Percentiles rank a stretch among this genome's conserved stretches.
phyloP scores from a whole-genome alignment of 1,140 invertebrate species.

The Macrotrachela quadricornifera region DNA sequence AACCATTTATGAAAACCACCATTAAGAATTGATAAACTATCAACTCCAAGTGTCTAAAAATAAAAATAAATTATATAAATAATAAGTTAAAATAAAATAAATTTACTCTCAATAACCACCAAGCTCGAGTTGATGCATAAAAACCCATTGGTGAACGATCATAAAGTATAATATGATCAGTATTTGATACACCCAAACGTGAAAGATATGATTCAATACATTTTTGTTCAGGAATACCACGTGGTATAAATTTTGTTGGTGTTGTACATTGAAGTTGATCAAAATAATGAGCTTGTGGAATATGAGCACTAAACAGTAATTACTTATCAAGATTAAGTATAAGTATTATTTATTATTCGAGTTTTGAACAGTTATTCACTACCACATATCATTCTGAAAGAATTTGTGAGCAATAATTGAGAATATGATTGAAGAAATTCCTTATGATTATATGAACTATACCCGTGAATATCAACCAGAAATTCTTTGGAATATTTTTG shows the following conservation, averaged over 20 bases:
- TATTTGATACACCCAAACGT: constrained; percentile 11
- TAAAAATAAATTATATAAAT: not conserved
- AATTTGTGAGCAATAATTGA: too few relatives aligned
- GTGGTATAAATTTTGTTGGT: constrained; percentile 11
- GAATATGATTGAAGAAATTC: too few relatives aligned
- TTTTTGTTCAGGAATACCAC: constrained; percentile 13
- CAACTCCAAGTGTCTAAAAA: constrained; percentile 12
- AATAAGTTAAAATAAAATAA: not conserved
- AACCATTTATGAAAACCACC: constrained; percentile 14
- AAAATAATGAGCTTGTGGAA: constrained; percentile 14
- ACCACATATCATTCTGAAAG: too few relatives aligned
- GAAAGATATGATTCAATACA: constrained; percentile 12
- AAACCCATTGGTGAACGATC: constrained; percentile 11
- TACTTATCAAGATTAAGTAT: too few relatives aligned
- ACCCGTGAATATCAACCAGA: too few relatives aligned
- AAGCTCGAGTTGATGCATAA: constrained; percentile 12
- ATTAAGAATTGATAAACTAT: constrained; percentile 13
- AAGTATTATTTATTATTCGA: too few relatives aligned
- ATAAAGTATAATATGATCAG: constrained; percentile 14
- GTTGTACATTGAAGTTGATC: constrained; percentile 12
- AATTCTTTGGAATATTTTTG: too few relatives aligned
- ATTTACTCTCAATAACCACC: constrained; percentile 15
- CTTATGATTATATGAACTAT: too few relatives aligned
- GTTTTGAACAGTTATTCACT: too few relatives aligned
- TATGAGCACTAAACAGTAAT: constrained; percentile 14